phyloP scores from a whole-genome alignment of 2,888 invertebrate species.

The Nudaria mundana region DNA sequence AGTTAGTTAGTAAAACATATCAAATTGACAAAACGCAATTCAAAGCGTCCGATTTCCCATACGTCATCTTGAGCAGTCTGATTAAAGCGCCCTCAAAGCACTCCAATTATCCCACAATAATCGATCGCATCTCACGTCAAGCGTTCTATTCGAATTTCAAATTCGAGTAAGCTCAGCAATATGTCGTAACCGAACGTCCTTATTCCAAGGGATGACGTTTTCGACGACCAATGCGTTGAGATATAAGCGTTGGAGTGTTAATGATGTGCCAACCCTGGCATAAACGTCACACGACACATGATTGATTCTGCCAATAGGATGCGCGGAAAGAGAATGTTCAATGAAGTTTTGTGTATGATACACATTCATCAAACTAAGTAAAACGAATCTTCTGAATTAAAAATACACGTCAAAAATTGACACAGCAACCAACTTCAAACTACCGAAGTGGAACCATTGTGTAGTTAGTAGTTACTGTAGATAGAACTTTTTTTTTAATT shows the following conservation, averaged over 20 bases:
- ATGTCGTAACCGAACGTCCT: slow-evolving; percentile 26
- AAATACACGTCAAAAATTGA: too few species aligned
- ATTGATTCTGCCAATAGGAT: slow-evolving; percentile 23
- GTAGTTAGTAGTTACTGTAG: too few species aligned
- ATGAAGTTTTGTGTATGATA: too few species aligned
- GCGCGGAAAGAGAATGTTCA: slow-evolving; percentile 20
- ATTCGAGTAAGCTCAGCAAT: slow-evolving; percentile 32
- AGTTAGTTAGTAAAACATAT: background rate
- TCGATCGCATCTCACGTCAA: slow-evolving; percentile 38
- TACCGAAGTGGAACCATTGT: too few species aligned
- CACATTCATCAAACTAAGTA: too few species aligned
- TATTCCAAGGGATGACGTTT: slow-evolving; percentile 34
- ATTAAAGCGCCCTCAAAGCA: slow-evolving; percentile 4
- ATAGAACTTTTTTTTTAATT: too few species aligned
- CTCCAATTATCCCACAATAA: slow-evolving; percentile 35
- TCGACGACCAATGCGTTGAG: slow-evolving; percentile 24
- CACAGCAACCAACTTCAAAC: too few species aligned
- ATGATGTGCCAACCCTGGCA: slow-evolving; percentile 40
- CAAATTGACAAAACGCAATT: background rate
- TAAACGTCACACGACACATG: slow-evolving; percentile 30
- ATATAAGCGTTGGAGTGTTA: slow-evolving; percentile 41
- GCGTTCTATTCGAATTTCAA: slow-evolving; percentile 21
- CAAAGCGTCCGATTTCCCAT: background rate
- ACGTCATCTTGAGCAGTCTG: slow-evolving; percentile 5
- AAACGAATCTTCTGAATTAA: too few species aligned